Conservation (phyloP, 30 jellyfish, hydroid and myxozoan species). For the Pseudorhiza aurosa region DNA sequence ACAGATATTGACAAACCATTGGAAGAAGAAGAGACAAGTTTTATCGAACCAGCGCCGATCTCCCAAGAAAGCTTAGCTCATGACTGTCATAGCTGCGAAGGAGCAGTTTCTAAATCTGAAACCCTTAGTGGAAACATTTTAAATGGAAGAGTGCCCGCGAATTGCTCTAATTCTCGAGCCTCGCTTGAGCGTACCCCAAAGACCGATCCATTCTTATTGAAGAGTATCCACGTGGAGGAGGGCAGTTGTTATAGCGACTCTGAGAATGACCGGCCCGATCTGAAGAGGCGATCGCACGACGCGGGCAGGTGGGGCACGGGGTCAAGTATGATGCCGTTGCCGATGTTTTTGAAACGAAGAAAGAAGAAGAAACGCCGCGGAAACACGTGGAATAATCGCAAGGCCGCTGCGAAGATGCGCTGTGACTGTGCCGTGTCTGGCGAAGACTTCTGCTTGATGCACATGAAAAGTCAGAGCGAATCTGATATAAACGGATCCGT, state of each 20-base stretch:
- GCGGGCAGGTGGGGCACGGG: not conserved
- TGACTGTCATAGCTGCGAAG: not conserved
- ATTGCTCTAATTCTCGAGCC: not conserved
- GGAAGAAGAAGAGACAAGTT: slow-evolving; percentile 14
- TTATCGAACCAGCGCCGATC: slow-evolving; percentile 19
- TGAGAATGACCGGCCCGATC: slow-evolving; percentile 14
- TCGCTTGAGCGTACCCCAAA: not conserved
- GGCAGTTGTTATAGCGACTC: slow-evolving; percentile 47
- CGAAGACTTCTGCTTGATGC: slow-evolving; percentile 51
- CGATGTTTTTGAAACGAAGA: slow-evolving; percentile 46
- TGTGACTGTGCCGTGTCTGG: slow-evolving; percentile 66
- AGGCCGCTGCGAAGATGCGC: not conserved
- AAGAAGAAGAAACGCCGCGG: slow-evolving; percentile 45
- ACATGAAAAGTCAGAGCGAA: slow-evolving; percentile 62
- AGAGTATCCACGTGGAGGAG: slow-evolving; percentile 7
- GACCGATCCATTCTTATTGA: slow-evolving; percentile 12
- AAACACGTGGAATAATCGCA: slow-evolving; percentile 30
- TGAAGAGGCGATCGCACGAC: not conserved
- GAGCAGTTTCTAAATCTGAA: not conserved
- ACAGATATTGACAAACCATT: not conserved
- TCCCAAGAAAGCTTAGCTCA: not conserved
- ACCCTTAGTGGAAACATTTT: not conserved
- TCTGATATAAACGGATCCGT: slow-evolving; percentile 25
- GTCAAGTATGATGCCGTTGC: not conserved
- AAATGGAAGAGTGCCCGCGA: not conserved